Evolutionary conservation across 2,113 vertebrate species (phyloP).

Genomic region (Bos taurus): DNA sequence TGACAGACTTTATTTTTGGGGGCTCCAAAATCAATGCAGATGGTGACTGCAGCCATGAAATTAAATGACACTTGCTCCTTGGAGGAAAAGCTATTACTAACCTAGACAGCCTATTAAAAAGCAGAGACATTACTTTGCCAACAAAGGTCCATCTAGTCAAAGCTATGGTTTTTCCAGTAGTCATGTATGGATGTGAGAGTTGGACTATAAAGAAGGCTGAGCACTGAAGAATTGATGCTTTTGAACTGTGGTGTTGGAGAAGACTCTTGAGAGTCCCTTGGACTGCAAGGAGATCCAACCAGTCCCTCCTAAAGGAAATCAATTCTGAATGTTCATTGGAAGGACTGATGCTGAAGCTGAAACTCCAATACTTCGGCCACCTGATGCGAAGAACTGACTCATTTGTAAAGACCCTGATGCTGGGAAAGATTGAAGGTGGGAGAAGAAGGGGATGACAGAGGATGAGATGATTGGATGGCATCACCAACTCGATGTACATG

Average conservation of each 20-base stretch:
- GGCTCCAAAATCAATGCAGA: background rate
- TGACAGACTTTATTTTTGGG: background rate
- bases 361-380: background rate
- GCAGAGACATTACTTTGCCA: background rate
- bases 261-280: background rate
- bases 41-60: background rate
- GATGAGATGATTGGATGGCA: background rate
- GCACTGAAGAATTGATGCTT: background rate
- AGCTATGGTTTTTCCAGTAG: background rate
- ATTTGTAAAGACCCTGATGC: background rate
- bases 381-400: background rate
- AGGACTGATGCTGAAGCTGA: background rate
- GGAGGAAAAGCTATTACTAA: background rate
- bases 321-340: background rate
- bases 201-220: background rate
- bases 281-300: background rate
- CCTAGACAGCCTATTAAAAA: background rate
- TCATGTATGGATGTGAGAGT: background rate
- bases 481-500: background rate
- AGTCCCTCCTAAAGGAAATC: background rate
- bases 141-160: background rate
- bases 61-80: background rate
- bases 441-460: background rate
- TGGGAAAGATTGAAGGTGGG: background rate
- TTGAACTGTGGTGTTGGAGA: background rate